Evolutionary conservation across 2,797 vertebrate species (phyloP).

Genomic region (Zenarchopterus dispar): DNA sequence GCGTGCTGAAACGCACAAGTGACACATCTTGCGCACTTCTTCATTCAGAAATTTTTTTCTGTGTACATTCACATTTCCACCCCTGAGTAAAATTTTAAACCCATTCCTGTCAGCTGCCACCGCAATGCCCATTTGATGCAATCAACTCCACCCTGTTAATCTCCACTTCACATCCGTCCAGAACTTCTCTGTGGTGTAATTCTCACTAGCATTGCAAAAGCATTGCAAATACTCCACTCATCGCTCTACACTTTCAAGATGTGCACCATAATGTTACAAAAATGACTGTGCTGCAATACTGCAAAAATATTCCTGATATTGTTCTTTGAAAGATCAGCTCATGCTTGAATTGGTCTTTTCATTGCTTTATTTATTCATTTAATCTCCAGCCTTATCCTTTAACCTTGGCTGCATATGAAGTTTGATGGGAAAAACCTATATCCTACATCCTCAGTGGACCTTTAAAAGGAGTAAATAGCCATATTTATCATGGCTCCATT

Average conservation of each 20-base stretch:
- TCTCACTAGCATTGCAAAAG: constrained; percentile 2
- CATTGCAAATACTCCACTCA: not conserved
- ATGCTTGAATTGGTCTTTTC: too few relatives aligned
- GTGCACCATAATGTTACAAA: too few relatives aligned
- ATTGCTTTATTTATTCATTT: too few relatives aligned
- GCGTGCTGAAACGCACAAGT: not conserved
- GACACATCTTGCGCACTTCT: not conserved
- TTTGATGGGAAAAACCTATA: too few relatives aligned
- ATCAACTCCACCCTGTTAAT: constrained; percentile 14
- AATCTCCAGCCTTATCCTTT: too few relatives aligned
- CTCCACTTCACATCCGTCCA: not conserved
- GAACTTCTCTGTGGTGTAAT: not conserved
- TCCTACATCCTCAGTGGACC: too few relatives aligned
- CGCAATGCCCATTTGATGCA: constrained; percentile 7
- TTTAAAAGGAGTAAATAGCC: too few relatives aligned
- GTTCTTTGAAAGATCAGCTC: too few relatives aligned
- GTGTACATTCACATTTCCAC: constrained; percentile 1
- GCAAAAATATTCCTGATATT: too few relatives aligned
- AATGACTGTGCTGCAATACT: too few relatives aligned
- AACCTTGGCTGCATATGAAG: too few relatives aligned
- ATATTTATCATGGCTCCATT: too few relatives aligned
- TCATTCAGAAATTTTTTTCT: constrained; percentile 1
- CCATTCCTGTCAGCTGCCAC: constrained; percentile 23
- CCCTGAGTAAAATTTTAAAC: constrained; percentile 14
- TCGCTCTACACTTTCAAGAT: not conserved